Evolutionary conservation across 30 jellyfish, hydroid and myxozoan species (phyloP).

Genomic region (Mastigias papua): DNA sequence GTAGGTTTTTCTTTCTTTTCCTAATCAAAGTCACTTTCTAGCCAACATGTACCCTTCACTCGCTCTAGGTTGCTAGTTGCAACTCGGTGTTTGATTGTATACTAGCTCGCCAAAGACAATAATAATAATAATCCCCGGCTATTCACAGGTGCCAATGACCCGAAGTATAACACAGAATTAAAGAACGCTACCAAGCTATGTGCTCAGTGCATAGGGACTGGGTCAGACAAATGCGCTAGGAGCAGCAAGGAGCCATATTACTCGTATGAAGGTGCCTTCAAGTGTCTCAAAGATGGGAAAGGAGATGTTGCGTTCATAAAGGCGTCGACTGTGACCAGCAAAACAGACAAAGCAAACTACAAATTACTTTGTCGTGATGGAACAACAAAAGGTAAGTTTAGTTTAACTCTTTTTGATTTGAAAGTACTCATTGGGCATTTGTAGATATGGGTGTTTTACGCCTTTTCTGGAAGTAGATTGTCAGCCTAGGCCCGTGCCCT

Average conservation of each 20-base stretch:
- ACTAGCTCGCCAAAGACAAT: not conserved
- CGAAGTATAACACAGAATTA: conserved; percentile 20
- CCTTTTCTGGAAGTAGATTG: too few species aligned
- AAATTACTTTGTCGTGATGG: conserved; percentile 51
- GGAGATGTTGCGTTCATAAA: conserved; percentile 62
- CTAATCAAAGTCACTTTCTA: too few species aligned
- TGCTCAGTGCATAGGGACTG: conserved; percentile 32
- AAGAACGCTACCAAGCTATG: conserved; percentile 30
- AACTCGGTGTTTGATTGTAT: too few species aligned
- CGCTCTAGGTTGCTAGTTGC: too few species aligned
- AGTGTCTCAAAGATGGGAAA: conserved; percentile 55
- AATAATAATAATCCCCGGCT: not conserved
- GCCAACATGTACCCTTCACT: too few species aligned
- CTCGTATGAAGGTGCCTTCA: conserved; percentile 39
- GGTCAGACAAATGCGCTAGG: conserved; percentile 29
- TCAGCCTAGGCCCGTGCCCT: too few species aligned
- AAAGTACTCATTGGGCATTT: too few species aligned
- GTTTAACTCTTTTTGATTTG: not conserved
- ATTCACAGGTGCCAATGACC: conserved; percentile 32
- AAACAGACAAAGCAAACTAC: conserved; percentile 32
- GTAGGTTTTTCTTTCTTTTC: too few species aligned
- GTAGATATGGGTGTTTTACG: too few species aligned
- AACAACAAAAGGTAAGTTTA: conserved; percentile 6
- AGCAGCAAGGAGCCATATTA: conserved; percentile 49
- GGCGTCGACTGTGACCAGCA: conserved; percentile 16